Conservation (phyloP, 2,797 vertebrate genomes). For the Bothrops alternatus region DNA sequence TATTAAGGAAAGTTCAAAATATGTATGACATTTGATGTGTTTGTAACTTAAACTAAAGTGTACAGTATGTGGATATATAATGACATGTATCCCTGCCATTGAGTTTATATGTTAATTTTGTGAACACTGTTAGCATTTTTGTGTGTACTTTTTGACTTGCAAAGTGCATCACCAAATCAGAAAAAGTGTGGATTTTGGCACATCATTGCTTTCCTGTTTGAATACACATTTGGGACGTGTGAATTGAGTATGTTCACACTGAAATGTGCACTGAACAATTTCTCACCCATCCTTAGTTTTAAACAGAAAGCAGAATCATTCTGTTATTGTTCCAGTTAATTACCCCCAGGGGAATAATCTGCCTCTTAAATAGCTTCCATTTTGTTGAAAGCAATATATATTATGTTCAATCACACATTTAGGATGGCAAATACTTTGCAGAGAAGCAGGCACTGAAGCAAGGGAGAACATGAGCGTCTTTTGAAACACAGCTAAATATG, state of each 20-base stretch:
- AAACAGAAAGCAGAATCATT: not conserved
- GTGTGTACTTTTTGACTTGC: not conserved
- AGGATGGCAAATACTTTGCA: not conserved
- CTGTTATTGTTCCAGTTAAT: slow-evolving; percentile 9
- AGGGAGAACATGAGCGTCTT: not conserved
- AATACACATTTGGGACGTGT: not conserved
- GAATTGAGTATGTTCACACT: not conserved
- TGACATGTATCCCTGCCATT: not conserved
- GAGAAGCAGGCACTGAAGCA: not conserved
- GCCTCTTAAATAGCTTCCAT: slow-evolving; percentile 1
- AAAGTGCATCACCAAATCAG: not conserved
- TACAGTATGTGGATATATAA: not conserved
- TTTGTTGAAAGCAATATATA: slow-evolving; percentile 3
- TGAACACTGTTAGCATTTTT: not conserved
- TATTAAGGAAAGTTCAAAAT: not conserved
- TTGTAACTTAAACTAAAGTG: not conserved
- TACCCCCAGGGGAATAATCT: not conserved
- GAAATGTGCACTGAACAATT: not conserved
- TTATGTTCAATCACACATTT: not conserved
- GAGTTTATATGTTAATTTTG: not conserved
- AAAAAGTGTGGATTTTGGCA: not conserved
- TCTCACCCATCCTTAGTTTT: not conserved
- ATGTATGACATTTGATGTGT: not conserved
- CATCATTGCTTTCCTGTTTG: not conserved
- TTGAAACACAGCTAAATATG: not conserved